Evolutionary conservation across 2,797 vertebrate species (phyloP), one percentile per base, ranked within the genome.

Genomic region (Myotis myotis): DNA sequence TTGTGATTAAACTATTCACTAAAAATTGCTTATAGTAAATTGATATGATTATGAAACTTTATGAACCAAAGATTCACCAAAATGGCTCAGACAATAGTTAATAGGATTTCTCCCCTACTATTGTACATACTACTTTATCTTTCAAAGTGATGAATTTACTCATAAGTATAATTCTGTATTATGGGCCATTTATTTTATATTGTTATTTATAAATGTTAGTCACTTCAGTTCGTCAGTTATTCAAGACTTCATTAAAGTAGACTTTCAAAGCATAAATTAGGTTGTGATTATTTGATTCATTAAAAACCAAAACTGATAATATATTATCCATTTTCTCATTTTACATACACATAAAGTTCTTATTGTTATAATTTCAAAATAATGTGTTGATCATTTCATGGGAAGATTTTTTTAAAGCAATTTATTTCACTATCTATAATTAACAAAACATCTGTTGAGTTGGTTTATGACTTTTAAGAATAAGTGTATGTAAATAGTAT

Each of bases 401-500:
- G 36, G 28, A 41, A 82, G 0, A 16, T 70, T 53, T 76, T 75
- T 64, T 30, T 33, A 85, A 44, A 87, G 57, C 62, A 66, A 28
- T 85, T 96, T 66, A 66, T 87, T 89, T 78, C 13, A 66, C 22
- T 82, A 11, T 33, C 17, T 92, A 9, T 22, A 80, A 80, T 68
- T 95, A 76, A 75, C 85, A 64, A 41, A 76, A 28, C 3, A 68
- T 72, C 3, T 6, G n/a, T 22, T 88, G 60, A 74, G 4, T 76
- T 96, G 71, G 20, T 38, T 91, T 93, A 83, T 92, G 51, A 75
- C 16, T 66, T 93, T 75, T 66, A 91, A 78, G 62, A 83, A 80
- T 82, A 22, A 41, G 12, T 80, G 25, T 78, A 82, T 72, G 12
- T 76, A 70, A 80, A 41, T 47, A 64, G 9, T 79, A 17, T 82